These are phyloP conservation scores for Crax fasciolata DNA, from an alignment of 2,797 vertebrate genomes.

Conservation along the genomic window DNA sequence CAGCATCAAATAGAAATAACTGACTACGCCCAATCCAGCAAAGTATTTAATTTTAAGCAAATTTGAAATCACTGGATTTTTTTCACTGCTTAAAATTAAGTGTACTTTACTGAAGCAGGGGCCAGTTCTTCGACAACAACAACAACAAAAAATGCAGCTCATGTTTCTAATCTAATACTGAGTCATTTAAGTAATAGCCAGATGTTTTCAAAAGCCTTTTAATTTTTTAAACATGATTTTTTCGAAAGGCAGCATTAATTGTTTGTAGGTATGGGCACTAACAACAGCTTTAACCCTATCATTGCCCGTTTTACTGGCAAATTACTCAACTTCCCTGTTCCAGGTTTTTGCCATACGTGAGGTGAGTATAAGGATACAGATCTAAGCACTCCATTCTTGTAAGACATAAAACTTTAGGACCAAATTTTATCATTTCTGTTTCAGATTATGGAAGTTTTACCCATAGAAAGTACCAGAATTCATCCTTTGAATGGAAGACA, in stretches of 20 bases:
- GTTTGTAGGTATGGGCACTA: not conserved
- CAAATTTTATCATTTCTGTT: not conserved
- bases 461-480: not conserved
- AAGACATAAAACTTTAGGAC: not conserved
- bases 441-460: not conserved
- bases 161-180: not conserved
- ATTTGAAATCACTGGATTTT: not conserved
- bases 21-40: not conserved
- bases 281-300: not conserved
- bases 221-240: not conserved
- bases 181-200: not conserved
- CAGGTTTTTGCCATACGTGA: not conserved
- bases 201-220: not conserved
- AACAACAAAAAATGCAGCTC: not conserved
- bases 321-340: not conserved
- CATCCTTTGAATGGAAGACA: not conserved
- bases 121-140: not conserved
- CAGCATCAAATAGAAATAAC: slow-evolving; percentile 24
- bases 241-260: not conserved
- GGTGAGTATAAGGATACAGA: not conserved
- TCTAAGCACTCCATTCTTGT: not conserved
- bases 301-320: not conserved
- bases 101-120: not conserved
- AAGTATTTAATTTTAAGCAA: slow-evolving; percentile 28
- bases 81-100: not conserved